Conservation (phyloP, 1,140 invertebrate species). For the Sarcophaga peregrina region DNA sequence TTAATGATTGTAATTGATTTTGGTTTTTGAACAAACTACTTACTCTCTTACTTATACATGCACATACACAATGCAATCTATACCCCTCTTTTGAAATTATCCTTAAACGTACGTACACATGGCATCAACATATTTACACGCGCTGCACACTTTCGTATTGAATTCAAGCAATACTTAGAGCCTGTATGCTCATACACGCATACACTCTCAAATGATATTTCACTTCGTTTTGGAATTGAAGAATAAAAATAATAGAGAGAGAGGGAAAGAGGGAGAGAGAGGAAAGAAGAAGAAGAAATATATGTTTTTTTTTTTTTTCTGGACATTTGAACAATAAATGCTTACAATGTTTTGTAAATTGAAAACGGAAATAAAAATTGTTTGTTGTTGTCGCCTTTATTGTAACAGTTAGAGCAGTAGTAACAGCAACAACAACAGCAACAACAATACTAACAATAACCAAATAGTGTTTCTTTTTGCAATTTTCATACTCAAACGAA, state of each 20-base stretch:
- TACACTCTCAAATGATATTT: not conserved
- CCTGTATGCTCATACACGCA: not conserved
- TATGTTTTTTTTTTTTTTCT: conserved; percentile 18
- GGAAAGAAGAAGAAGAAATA: not conserved
- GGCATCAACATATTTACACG: not conserved
- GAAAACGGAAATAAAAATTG: conserved; percentile 47
- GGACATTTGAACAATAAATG: conserved; percentile 39
- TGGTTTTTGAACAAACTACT: not conserved
- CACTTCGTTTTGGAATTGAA: not conserved
- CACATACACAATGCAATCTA: not conserved
- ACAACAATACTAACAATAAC: not conserved
- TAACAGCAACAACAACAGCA: not conserved
- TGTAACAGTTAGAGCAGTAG: not conserved
- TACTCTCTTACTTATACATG: not conserved
- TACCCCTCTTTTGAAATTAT: not conserved
- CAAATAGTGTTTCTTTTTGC: not conserved
- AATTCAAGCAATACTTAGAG: not conserved
- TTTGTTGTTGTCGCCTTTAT: not conserved
- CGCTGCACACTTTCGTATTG: not conserved
- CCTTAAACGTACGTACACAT: not conserved
- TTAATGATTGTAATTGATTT: conserved; percentile 7
- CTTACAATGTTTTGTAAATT: conserved; percentile 46
- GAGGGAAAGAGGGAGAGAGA: no score
- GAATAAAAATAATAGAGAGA: not conserved
- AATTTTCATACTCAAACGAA: not conserved